These are phyloP conservation scores for Girardinichthys multiradiatus DNA, from an alignment of 2,113 vertebrate species.

Conservation along the genomic window DNA sequence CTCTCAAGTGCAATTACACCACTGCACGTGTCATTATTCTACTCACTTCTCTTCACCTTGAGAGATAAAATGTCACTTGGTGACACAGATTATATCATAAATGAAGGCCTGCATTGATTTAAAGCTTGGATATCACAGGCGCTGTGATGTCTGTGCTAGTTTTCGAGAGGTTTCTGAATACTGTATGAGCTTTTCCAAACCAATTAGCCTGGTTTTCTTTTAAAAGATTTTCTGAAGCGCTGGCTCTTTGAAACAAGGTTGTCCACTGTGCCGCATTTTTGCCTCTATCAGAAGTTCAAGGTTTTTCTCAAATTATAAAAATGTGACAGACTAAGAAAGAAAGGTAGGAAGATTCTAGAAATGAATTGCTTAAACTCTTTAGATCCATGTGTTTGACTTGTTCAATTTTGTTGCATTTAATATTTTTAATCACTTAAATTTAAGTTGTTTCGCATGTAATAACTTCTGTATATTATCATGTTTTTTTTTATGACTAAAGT, in stretches of 20 bases:
- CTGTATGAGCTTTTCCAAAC: constrained; percentile 15
- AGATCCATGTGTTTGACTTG: too few species aligned
- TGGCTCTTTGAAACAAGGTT: constrained; percentile 15
- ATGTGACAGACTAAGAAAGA: neutral
- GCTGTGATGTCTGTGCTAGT: constrained; percentile 6
- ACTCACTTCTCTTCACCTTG: constrained; percentile 7
- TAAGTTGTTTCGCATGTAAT: neutral
- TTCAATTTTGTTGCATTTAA: neutral
- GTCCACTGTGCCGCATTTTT: constrained; percentile 8
- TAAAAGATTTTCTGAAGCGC: constrained; percentile 28
- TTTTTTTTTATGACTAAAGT: neutral
- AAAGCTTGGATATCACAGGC: constrained; percentile 3
- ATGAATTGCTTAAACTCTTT: neutral
- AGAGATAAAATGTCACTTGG: constrained; percentile 17
- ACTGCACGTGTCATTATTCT: constrained; percentile 38
- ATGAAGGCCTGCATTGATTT: neutral
- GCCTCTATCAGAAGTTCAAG: neutral
- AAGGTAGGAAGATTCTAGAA: neutral
- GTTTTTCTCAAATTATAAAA: too few species aligned
- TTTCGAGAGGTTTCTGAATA: neutral
- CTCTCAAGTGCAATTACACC: constrained; percentile 43
- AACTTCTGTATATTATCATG: neutral
- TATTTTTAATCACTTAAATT: neutral
- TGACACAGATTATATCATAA: neutral
- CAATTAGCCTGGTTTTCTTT: constrained; percentile 32